Evolutionary conservation across 2,888 invertebrate genomes (phyloP).

Genomic region (Phanerotoma sp.): DNA sequence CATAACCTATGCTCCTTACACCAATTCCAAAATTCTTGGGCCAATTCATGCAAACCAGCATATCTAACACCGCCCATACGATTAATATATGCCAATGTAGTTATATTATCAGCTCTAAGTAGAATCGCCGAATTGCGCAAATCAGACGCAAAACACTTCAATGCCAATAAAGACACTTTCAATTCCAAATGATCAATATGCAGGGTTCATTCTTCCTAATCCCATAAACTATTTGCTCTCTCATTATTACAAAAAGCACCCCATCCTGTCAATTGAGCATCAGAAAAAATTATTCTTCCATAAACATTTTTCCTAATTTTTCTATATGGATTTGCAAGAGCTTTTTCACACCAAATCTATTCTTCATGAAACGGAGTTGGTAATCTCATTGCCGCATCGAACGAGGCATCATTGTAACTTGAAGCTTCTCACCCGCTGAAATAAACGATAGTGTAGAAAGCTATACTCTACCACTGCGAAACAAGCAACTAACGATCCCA

Average conservation of each 20-base stretch:
- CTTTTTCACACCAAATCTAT: background rate
- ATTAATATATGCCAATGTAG: background rate
- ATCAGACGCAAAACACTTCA: background rate
- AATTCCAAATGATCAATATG: constrained; percentile 3
- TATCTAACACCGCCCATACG: background rate
- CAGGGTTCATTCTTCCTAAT: background rate
- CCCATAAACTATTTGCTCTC: background rate
- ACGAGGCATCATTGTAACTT: background rate
- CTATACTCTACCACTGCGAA: constrained; percentile 1
- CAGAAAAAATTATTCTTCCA: constrained; percentile 2
- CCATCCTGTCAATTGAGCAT: constrained; percentile 2
- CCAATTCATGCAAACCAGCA: background rate
- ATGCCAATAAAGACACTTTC: background rate
- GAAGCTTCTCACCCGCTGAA: background rate
- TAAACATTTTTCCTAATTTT: background rate
- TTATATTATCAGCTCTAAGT: background rate
- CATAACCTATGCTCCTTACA: background rate
- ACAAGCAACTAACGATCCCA: background rate
- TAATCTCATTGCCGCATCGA: background rate
- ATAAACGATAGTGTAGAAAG: background rate
- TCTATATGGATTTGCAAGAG: background rate
- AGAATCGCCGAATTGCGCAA: background rate
- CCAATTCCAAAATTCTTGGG: background rate
- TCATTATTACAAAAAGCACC: background rate
- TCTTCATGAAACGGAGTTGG: background rate